Evolutionary conservation across 2,797 vertebrate species (phyloP).

Genomic region (Bovichtus diacanthus): DNA sequence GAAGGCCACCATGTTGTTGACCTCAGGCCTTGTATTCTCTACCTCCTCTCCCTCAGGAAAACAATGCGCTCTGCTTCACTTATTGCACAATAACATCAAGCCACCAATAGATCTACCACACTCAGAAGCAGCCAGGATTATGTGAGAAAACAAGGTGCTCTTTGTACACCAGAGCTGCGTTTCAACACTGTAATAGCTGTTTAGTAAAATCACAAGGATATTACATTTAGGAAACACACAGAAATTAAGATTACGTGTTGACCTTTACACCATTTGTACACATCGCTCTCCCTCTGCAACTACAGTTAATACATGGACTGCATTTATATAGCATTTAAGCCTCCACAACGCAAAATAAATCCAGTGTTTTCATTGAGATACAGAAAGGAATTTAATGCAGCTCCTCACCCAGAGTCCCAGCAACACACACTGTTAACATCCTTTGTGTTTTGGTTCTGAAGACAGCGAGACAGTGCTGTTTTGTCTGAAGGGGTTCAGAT

Average conservation of each 20-base stretch:
- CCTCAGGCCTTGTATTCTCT: slow-evolving; percentile 20
- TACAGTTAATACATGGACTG: no score
- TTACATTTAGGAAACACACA: slow-evolving; percentile 30
- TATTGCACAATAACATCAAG: slow-evolving; percentile 61
- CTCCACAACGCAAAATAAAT: slow-evolving; percentile 6
- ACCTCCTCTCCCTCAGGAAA: slow-evolving; percentile 23
- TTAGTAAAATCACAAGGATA: slow-evolving; percentile 44
- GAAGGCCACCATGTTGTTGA: slow-evolving; percentile 35
- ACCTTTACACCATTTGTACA: slow-evolving; percentile 26
- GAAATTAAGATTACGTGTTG: slow-evolving; percentile 11
- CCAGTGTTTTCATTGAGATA: slow-evolving; percentile 51
- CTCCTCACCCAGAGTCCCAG: neutral
- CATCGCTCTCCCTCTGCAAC: neutral
- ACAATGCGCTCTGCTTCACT: slow-evolving; percentile 40
- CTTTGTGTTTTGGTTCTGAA: slow-evolving; percentile 54
- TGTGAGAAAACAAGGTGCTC: slow-evolving; percentile 60
- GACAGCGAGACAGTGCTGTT: slow-evolving; percentile 43
- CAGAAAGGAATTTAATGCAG: slow-evolving; percentile 37
- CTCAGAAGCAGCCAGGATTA: slow-evolving; percentile 51
- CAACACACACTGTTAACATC: slow-evolving; percentile 43
- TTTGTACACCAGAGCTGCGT: slow-evolving; percentile 36
- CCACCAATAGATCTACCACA: slow-evolving; percentile 10
- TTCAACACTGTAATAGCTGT: slow-evolving; percentile 29
- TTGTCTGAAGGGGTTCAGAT: slow-evolving; percentile 68
- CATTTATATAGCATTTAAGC: no score